Evolutionary conservation across 2,113 vertebrate genomes (phyloP).

Genomic region (Sylvietta virens): DNA sequence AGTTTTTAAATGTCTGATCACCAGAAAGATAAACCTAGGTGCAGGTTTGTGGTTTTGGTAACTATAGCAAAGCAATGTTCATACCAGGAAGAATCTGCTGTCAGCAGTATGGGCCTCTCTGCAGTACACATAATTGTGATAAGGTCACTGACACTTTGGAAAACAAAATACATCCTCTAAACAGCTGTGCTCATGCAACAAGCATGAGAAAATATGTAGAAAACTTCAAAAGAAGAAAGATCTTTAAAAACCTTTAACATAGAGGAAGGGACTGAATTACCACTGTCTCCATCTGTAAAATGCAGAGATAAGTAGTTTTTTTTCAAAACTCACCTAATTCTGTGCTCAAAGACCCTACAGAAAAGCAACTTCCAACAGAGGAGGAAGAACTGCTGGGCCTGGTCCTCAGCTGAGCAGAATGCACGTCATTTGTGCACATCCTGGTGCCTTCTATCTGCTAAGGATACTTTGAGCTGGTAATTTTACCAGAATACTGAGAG

Average conservation of each 20-base stretch:
- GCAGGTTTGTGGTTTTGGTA: background rate
- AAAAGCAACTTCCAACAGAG: background rate
- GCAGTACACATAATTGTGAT: background rate
- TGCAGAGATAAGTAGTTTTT: background rate
- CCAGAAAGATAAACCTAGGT: background rate
- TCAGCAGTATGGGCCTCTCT: background rate
- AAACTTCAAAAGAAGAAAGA: background rate
- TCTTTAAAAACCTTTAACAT: background rate
- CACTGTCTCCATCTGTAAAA: background rate
- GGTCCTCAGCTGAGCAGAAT: background rate
- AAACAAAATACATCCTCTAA: background rate
- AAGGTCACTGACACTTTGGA: background rate
- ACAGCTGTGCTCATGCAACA: background rate
- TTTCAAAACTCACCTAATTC: background rate
- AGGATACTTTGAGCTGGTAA: background rate
- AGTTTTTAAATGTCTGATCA: background rate
- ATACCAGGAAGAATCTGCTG: background rate
- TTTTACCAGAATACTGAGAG: background rate
- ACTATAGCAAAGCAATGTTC: background rate
- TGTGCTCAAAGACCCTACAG: background rate
- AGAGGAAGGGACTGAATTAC: background rate
- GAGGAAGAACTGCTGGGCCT: background rate
- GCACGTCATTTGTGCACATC: accelerated
- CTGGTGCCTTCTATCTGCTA: background rate
- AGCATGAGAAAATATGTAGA: background rate